phyloP scores from a whole-genome alignment of 2,888 invertebrate genomes.

The Amblyjoppa fuscipennis region DNA sequence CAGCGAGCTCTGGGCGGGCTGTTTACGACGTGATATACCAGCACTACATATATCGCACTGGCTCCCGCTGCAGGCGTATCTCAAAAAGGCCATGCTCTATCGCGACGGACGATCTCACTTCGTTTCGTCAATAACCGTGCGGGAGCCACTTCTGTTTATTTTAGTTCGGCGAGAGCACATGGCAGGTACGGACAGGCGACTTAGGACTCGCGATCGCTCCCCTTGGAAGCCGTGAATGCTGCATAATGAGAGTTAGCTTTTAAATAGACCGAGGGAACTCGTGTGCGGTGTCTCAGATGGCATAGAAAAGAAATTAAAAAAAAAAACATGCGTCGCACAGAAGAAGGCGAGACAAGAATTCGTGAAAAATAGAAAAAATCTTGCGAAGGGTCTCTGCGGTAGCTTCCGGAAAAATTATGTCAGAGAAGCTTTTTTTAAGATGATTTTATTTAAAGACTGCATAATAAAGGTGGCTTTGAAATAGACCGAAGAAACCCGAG shows the following conservation, averaged over 20 bases:
- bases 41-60: neutral
- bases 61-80: constrained; percentile 13
- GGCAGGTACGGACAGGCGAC: constrained; percentile 2
- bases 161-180: constrained; percentile 30
- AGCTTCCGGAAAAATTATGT: neutral
- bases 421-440: neutral
- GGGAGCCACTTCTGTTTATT: constrained; percentile 43
- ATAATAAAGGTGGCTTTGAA: too few species aligned
- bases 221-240: too few species aligned
- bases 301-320: neutral
- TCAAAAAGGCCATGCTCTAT: constrained; percentile 42
- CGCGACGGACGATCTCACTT: constrained; percentile 42
- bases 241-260: too few species aligned
- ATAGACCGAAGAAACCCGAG: too few species aligned
- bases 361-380: neutral
- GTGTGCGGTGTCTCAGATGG: too few species aligned
- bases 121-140: constrained; percentile 46
- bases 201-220: neutral
- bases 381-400: neutral
- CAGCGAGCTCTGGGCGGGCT: neutral
- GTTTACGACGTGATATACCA: neutral
- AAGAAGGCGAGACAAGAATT: neutral
- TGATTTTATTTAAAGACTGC: neutral
- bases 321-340: neutral
- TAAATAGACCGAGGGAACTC: too few species aligned